phyloP scores from a whole-genome alignment of 2,888 invertebrate species.

The Dasypolia templi region DNA sequence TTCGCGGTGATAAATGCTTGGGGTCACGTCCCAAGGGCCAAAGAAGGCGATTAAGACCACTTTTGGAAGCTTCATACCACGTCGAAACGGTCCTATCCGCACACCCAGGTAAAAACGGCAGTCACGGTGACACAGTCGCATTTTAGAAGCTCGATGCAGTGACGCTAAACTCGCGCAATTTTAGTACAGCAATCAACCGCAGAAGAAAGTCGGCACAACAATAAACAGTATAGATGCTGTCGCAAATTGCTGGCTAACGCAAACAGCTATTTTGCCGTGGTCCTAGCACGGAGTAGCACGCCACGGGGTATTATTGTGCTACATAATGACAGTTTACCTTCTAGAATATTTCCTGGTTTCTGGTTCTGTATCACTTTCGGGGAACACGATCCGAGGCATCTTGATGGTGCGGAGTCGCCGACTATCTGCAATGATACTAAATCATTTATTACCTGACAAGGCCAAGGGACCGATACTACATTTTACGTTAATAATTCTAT shows the following conservation, averaged over 20 bases:
- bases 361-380: slow-evolving; percentile 88
- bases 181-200: background rate
- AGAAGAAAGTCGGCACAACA: background rate
- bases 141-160: background rate
- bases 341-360: slow-evolving; percentile 86
- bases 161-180: background rate
- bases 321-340: slow-evolving; percentile 71
- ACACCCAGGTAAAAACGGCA: background rate
- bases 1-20: background rate
- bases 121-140: too few species aligned
- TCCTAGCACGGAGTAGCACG: too few species aligned
- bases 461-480: background rate
- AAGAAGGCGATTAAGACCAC: background rate
- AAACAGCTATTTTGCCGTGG: background rate
- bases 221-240: background rate
- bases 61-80: background rate
- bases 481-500: too few species aligned
- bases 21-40: background rate
- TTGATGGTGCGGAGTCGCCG: slow-evolving; percentile 85
- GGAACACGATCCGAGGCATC: slow-evolving; percentile 88
- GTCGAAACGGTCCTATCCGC: background rate
- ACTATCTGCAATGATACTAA: slow-evolving; percentile 76
- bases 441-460: background rate
- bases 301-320: too few species aligned
- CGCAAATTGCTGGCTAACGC: background rate